Evolutionary conservation across 2,888 invertebrate species (phyloP), one percentile per base, ranked within the genome.

Genomic region (Dryadula phaetusa): DNA sequence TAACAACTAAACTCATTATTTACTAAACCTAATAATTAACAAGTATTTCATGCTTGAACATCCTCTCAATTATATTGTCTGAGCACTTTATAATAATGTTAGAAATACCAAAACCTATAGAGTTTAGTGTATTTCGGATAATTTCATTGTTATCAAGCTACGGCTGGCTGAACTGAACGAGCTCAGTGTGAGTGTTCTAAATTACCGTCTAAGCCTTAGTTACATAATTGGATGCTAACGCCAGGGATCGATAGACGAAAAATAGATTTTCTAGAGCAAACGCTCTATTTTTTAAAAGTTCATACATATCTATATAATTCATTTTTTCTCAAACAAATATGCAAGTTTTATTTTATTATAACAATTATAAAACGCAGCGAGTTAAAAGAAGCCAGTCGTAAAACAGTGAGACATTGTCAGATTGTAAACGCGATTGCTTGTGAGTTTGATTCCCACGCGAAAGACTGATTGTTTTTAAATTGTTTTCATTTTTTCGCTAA

Each of bases 141-240:
- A 75, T 74, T 76, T 72, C 70, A 60, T 66, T 74, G 76, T 76
- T 80, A 81, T 79, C 79, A 74, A 77, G 73, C 75, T 70, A 79
- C 77, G 77, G 79, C 67, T 75, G 77, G 79, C 66, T 75, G 77
- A 78, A 76, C 66, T 75, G 77, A 78, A 76, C 78, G 79, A 70
- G 71, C 72, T 71, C 69, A 71, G 70, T 71, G 78, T 78, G 77
- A 77, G 77, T 77, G 74, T 73, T 72, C 75, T 72, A 75, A 80
- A 78, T 78, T 77, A 72, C 72, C 67, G 71, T 77, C 66, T 58
- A 69, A 71, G 54, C 68, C 63, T 62, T 64, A 69, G 69, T 62
- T 71, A 71, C 62, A 69, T 71, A 71, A 71, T 67, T 69, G 66
- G 66, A 64, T 68, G 68, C 54, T 70, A 66, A 68, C 68, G 63